A percentile compares a stretch with the other conserved stretches of the same genome.
phyloP scores from a whole-genome alignment of 2,113 vertebrate genomes.

The Sinocyclocheilus rhinocerous region DNA sequence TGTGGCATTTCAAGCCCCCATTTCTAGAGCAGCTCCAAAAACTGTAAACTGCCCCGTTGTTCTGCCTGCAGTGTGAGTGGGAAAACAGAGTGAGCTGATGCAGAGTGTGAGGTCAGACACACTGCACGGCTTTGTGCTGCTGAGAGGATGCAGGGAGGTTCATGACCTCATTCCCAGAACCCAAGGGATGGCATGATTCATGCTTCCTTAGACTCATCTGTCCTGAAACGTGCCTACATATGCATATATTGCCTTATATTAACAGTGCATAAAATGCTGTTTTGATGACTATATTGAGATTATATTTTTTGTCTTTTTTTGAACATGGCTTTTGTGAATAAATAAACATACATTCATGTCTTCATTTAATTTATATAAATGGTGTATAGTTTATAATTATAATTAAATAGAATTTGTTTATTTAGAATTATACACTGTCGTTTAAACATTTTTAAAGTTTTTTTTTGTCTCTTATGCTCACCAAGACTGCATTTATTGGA shows the following conservation, averaged over 20 bases:
- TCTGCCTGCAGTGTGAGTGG: conserved; percentile 18
- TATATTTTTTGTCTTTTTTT: neutral
- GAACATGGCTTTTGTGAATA: neutral
- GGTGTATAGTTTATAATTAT: too few species aligned
- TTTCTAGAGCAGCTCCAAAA: conserved; percentile 27
- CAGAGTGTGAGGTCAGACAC: conserved; percentile 22
- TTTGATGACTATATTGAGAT: neutral
- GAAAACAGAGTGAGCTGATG: conserved; percentile 42
- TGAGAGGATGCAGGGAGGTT: conserved; percentile 43
- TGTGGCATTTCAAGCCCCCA: neutral
- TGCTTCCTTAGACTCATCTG: neutral
- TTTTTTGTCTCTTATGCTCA: too few species aligned
- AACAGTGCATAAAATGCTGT: neutral
- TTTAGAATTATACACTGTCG: too few species aligned
- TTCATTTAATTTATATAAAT: neutral
- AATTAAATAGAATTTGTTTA: too few species aligned
- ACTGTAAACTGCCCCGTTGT: conserved; percentile 15
- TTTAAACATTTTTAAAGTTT: too few species aligned
- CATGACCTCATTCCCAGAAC: conserved; percentile 60
- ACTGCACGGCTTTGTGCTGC: conserved; percentile 57
- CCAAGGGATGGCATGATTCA: conserved; percentile 16
- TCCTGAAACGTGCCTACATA: too few species aligned
- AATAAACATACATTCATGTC: neutral
- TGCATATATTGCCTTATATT: neutral
- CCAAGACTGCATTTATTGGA: too few species aligned